phyloP scores from a whole-genome alignment of 2,797 vertebrate species.

The Nyctalus aviator region DNA sequence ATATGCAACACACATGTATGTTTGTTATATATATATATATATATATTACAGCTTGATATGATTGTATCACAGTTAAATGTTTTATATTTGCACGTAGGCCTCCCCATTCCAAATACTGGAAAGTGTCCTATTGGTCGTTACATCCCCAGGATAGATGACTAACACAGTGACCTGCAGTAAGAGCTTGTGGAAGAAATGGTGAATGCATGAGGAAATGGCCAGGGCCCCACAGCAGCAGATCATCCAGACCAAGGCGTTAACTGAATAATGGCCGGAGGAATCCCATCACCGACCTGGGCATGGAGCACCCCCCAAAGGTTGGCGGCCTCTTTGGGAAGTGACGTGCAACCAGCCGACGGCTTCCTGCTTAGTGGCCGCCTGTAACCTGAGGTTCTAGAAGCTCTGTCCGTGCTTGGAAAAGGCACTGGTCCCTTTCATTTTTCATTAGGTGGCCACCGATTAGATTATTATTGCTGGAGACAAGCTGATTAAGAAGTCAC shows the following conservation, averaged over 20 bases:
- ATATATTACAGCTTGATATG: neutral
- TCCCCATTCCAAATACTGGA: neutral
- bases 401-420: constrained; percentile 43
- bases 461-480: constrained; percentile 77
- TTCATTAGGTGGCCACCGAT: constrained; percentile 76
- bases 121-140: neutral
- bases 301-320: neutral
- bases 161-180: neutral
- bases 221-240: neutral
- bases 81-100: neutral
- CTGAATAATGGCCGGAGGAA: constrained; percentile 23
- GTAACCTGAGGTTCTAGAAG: constrained; percentile 59
- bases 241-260: constrained; percentile 12
- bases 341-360: neutral
- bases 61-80: constrained; percentile 27
- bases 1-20: neutral
- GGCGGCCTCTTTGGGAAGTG: neutral
- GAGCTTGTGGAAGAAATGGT: neutral
- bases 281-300: neutral
- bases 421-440: constrained; percentile 72
- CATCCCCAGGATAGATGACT: neutral
- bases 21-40: too few species aligned
- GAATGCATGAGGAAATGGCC: constrained; percentile 44
- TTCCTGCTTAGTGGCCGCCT: constrained; percentile 35
- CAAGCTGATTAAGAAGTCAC: constrained; percentile 75